Base-by-base conservation (phyloP, 2,113 vertebrate species). In the Lutjanus erythropterus region DNA sequence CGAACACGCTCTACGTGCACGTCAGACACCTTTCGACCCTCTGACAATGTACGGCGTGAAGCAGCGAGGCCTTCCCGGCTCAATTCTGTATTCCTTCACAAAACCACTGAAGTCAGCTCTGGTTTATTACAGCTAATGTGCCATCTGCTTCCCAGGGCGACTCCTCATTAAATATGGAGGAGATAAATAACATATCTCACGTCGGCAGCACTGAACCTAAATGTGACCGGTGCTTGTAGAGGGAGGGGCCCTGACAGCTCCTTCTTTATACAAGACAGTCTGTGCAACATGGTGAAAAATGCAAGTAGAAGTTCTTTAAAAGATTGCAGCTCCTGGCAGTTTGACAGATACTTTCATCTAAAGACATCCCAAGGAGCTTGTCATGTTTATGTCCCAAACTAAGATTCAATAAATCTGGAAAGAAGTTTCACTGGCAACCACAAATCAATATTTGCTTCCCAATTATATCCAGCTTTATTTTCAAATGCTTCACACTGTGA, bases 131-230 rank as follows among this genome's bases (percentile, higher is more conserved):
- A 59, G 86, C 89, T 92, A 92, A 94, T 90, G 89, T 59, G 78
- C 91, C 88, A 93, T 92, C 93, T 94, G 93, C 91, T 90, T 91
- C 83, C 79, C 71, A 87, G 87, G 89, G 83, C 58, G 58, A 89
- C 64, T 71, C 68, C 91, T 94, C 88, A 88, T 94, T 94, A 94
- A 93, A 94, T 84, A 93, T 89, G 85, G 83, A 90, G 67, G 62
- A 83, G 78, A 94, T 93, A 93, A 91, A 94, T 89, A 91, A 85
- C 88, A 74, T 83, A 89, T 85, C 78, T 86, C 71, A 70, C 11
- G 64, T 88, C 77, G 75, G 80, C 76, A 71, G 56, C 67, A 29
- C 80, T 64, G 53, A 73, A 85, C 55, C 67, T n/a, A 49, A 66
- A 72, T 53, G 58, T 78, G 74, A 78, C 77, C 47, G 23, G 65